Percentiles rank a stretch among this genome's conserved stretches.
These are phyloP conservation scores for Acropora tenuis DNA, from an alignment of 64 coral and sea anemone species.

Conservation along the genomic window DNA sequence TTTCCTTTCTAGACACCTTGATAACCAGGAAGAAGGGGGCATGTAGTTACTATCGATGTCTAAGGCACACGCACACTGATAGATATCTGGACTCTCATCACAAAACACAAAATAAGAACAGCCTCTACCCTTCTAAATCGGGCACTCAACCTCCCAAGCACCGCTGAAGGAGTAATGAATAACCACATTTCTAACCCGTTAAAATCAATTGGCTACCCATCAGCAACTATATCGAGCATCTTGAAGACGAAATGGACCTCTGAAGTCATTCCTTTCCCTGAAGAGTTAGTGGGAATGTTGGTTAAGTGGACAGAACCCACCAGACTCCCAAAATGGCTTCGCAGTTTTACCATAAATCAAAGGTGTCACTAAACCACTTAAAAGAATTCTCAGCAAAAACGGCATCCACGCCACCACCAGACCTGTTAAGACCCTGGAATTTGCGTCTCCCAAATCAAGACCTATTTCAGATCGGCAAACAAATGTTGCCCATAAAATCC, in stretches of 20 bases:
- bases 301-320: not conserved
- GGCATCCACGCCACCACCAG: not conserved
- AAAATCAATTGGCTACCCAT: too few species aligned
- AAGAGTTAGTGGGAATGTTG: conserved; percentile 28
- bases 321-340: not conserved
- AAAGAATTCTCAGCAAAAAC: not conserved
- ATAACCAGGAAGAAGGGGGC: too few species aligned
- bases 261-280: not conserved
- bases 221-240: conserved; percentile 16
- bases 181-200: too few species aligned
- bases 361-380: not conserved
- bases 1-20: not conserved
- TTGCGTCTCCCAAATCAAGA: too few species aligned
- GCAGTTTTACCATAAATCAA: conserved; percentile 3
- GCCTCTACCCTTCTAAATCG: conserved; percentile 1
- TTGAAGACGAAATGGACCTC: conserved; percentile 2
- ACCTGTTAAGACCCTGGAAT: not conserved
- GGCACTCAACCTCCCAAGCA: not conserved
- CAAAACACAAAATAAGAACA: conserved; percentile 5
- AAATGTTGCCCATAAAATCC: too few species aligned
- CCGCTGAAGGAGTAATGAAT: too few species aligned
- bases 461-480: too few species aligned
- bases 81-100: not conserved
- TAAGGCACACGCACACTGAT: too few species aligned
- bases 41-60: not conserved